Evolutionary conservation across 2,797 vertebrate genomes (phyloP).

Genomic region (Helicolenus hilgendorfi): DNA sequence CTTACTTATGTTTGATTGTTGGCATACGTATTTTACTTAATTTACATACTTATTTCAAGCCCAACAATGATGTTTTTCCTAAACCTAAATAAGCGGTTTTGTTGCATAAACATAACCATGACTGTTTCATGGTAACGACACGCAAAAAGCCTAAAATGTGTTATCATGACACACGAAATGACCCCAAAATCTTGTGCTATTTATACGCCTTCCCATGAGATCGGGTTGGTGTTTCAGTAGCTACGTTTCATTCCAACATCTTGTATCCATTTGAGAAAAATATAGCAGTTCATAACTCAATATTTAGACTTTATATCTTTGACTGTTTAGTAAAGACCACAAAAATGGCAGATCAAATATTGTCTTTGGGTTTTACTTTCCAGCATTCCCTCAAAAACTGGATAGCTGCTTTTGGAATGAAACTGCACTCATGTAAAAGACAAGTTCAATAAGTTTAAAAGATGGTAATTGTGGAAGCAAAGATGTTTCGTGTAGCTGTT

Average conservation of each 20-base stretch:
- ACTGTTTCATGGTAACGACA: neutral
- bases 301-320: neutral
- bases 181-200: neutral
- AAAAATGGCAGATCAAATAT: neutral
- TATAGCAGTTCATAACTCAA: neutral
- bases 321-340: neutral
- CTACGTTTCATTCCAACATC: constrained; percentile 6
- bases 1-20: no score
- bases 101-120: neutral
- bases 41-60: neutral
- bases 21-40: neutral
- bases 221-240: neutral
- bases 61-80: neutral
- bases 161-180: no score
- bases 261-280: neutral
- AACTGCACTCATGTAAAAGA: neutral
- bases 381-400: neutral
- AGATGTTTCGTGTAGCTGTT: constrained; percentile 24
- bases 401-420: neutral
- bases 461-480: neutral
- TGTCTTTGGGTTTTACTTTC: neutral
- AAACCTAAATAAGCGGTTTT: no score
- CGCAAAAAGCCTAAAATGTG: no score
- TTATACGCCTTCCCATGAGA: neutral
- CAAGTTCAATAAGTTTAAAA: neutral